A percentile compares a stretch with the other conserved stretches of the same genome.
phyloP scores from a whole-genome alignment of 1,140 invertebrate genomes.

The Rhagoletis zephyria region DNA sequence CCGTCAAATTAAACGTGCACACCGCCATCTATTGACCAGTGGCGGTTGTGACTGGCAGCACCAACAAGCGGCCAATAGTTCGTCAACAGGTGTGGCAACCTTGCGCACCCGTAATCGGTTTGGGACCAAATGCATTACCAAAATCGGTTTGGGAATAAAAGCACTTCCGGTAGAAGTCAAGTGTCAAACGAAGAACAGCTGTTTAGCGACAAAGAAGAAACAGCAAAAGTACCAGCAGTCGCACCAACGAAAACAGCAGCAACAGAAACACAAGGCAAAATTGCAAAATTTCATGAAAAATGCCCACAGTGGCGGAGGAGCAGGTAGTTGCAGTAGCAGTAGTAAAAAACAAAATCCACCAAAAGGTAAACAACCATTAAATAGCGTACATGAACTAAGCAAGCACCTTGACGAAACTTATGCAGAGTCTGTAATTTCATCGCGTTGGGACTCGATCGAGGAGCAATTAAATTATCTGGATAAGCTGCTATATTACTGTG shows the following conservation, averaged over 20 bases:
- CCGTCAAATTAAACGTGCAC: conserved; percentile 69
- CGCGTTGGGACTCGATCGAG: conserved; percentile 69
- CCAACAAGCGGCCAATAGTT: conserved; percentile 25
- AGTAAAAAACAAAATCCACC: conserved; percentile 47
- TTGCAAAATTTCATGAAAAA: conserved; percentile 48
- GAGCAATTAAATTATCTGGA: conserved; percentile 68
- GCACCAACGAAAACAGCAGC: conserved; percentile 48
- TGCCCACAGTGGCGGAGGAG: conserved; percentile 52
- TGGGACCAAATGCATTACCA: no score
- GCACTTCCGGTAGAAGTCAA: background rate
- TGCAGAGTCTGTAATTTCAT: conserved; percentile 63
- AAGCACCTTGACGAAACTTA: background rate
- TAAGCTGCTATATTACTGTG: conserved; percentile 67
- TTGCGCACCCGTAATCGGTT: background rate
- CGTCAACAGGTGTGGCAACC: conserved; percentile 1
- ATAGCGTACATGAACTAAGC: background rate
- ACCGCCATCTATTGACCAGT: conserved; percentile 70
- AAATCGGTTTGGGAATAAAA: background rate
- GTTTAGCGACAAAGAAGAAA: conserved; percentile 36
- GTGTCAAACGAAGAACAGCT: conserved; percentile 35
- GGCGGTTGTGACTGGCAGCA: conserved; percentile 63
- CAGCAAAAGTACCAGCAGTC: conserved; percentile 16
- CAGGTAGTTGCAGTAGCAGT: conserved; percentile 27
- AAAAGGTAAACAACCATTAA: conserved; percentile 54
- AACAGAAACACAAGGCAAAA: conserved; percentile 51